Base-by-base conservation (phyloP, 2,113 vertebrate species). In the Cynopterus brachyotis region DNA sequence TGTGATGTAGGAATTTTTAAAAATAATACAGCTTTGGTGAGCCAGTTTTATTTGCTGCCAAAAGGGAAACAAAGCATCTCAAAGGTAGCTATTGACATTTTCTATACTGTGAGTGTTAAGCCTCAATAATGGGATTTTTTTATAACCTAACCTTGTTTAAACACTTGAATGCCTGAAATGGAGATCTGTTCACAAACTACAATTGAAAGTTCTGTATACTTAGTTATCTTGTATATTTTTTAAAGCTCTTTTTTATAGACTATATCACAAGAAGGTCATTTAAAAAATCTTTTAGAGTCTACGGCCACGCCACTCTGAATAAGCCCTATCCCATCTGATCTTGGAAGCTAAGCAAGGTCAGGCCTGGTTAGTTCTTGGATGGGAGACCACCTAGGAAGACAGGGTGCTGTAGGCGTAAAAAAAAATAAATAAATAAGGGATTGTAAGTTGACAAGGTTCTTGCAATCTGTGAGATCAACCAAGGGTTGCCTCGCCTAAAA, bases 1-100 rank as follows among this genome's bases (percentile, higher is more conserved):
- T 99, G 98, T 32, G 99, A 99, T 70, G 99, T 99, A 15, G 99
- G 99, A 4, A 99, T 99, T 97, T 99, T 99, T 98, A 99, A 99
- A 98, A 99, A 98, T 70, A 99, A 99, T 53, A 99, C 98, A 59
- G 99, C 99, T 64, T 98, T 99, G 97, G 99, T 99, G 98, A 99
- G 96, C 92, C 99, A 99, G 98, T 99, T 99, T 98, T 99, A 99
- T 95, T 97, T 99, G 67, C 98, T 99, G 81, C 98, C 99, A 81
- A 99, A 99, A 96, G 98, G 98, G 95, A 98, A 97, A 3, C 96
- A 98, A 75, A 97, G 60, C 70, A 67, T 97, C 80, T 98, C 98
- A 24, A 99, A 99, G 99, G 99, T 99, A 98, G 45, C 30, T 97
- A 45, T 78, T 94, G 22, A 86, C 60, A 30, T 94, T 90, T 94